Conservation (phyloP, 2,797 vertebrate genomes). For the Sandelia bainsii region DNA sequence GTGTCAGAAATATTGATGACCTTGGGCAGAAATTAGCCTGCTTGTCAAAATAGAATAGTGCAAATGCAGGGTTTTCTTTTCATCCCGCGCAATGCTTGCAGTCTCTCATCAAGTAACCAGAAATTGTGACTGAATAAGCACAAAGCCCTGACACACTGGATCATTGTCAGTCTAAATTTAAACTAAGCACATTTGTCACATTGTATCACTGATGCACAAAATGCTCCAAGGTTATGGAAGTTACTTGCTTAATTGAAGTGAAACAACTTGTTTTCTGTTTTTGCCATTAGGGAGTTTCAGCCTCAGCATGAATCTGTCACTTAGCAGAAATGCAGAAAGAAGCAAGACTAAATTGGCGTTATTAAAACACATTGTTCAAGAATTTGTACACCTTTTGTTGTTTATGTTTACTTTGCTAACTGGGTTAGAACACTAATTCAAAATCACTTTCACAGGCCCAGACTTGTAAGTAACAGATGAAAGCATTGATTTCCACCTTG, state of each 20-base stretch:
- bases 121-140: conserved; percentile 70
- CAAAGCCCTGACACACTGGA: conserved; percentile 67
- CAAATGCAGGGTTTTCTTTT: conserved; percentile 58
- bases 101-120: conserved; percentile 61
- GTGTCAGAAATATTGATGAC: conserved; percentile 83
- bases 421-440: conserved; percentile 45
- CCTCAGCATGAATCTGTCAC: conserved; percentile 42
- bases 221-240: conserved; percentile 66
- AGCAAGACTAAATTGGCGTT: conserved; percentile 27
- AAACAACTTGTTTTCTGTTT: conserved; percentile 61
- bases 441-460: conserved; percentile 49
- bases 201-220: conserved; percentile 50
- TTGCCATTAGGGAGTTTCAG: conserved; percentile 59
- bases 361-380: conserved; percentile 11
- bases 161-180: conserved; percentile 76
- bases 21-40: conserved; percentile 76
- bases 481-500: conserved; percentile 65
- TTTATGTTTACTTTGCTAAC: conserved; percentile 56
- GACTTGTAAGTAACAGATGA: conserved; percentile 76
- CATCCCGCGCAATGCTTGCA: conserved; percentile 44
- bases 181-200: conserved; percentile 73
- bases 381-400: conserved; percentile 23
- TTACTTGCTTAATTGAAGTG: conserved; percentile 63
- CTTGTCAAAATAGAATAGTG: conserved; percentile 75
- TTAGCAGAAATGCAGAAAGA: conserved; percentile 48